These are phyloP conservation scores for Lithodes maja DNA, from an alignment of 2,888 invertebrate species.

Conservation along the genomic window DNA sequence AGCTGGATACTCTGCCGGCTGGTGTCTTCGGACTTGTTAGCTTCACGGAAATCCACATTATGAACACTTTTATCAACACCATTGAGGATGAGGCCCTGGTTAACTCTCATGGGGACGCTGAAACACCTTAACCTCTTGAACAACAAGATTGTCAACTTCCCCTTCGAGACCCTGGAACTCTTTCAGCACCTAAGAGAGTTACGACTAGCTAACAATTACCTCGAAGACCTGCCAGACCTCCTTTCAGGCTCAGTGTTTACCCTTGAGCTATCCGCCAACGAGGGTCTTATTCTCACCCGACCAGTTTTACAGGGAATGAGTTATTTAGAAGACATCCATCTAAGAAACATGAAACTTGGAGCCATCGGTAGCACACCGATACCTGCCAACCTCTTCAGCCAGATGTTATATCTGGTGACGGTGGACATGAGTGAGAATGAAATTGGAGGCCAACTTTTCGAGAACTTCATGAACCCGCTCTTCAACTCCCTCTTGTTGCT, in stretches of 20 bases:
- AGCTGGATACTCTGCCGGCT: background rate
- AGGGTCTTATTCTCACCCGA: background rate
- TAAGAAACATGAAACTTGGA: constrained; percentile 7
- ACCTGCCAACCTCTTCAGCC: constrained; percentile 23
- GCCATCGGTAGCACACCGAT: background rate
- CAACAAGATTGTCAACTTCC: constrained; percentile 25
- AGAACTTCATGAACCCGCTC: background rate
- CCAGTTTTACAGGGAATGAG: background rate
- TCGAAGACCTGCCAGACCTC: constrained; percentile 5
- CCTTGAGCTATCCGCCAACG: constrained; percentile 21
- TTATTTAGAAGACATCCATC: background rate
- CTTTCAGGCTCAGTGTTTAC: background rate
- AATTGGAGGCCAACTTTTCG: background rate
- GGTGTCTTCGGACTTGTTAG: constrained; percentile 16
- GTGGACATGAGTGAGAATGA: constrained; percentile 20
- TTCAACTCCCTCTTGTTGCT: background rate
- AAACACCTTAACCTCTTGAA: background rate
- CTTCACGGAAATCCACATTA: constrained; percentile 20
- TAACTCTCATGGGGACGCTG: constrained; percentile 30
- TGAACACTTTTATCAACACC: constrained; percentile 12
- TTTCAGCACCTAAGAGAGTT: background rate
- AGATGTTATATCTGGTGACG: background rate
- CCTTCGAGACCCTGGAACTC: constrained; percentile 31
- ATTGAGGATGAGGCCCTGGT: constrained; percentile 41
- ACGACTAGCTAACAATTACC: constrained; percentile 1